Conservation (phyloP, 2,888 invertebrate species). For the Drosophila niveifrons region DNA sequence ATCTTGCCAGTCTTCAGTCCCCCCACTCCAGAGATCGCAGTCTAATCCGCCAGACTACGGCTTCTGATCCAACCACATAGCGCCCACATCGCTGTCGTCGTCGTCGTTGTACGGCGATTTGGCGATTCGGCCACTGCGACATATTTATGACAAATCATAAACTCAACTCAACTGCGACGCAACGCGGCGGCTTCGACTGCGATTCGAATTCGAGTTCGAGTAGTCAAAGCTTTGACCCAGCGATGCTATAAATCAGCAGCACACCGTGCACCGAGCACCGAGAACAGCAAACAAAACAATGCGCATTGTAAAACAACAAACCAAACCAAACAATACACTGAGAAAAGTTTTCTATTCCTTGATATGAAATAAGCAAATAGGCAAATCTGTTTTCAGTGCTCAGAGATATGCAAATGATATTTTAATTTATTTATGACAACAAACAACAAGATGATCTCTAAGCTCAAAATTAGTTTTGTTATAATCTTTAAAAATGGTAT, state of each 20-base stretch:
- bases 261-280: slow-evolving; percentile 78
- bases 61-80: neutral
- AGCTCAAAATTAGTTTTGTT: too few species aligned
- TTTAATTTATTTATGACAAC: too few species aligned
- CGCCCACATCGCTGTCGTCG: slow-evolving; percentile 11
- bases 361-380: neutral
- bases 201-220: slow-evolving; percentile 16
- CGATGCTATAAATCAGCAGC: slow-evolving; percentile 81
- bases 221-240: slow-evolving; percentile 64
- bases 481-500: too few species aligned
- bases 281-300: slow-evolving; percentile 61
- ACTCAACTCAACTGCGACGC: slow-evolving; percentile 31
- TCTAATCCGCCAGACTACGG: neutral
- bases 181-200: slow-evolving; percentile 23
- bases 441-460: too few species aligned
- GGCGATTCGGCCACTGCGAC: slow-evolving; percentile 50
- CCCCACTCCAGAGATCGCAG: neutral
- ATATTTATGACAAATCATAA: slow-evolving; percentile 80
- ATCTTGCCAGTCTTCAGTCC: slow-evolving; percentile 44
- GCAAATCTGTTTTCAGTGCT: neutral
- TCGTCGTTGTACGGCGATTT: slow-evolving; percentile 4
- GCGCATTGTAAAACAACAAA: slow-evolving; percentile 70
- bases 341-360: slow-evolving; percentile 5
- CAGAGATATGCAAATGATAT: too few species aligned
- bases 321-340: slow-evolving; percentile 48